A percentile compares a stretch with the other conserved stretches of the same genome.
Conservation (phyloP, 1,140 invertebrate species). For the Trachymyrmex septentrionalis region DNA sequence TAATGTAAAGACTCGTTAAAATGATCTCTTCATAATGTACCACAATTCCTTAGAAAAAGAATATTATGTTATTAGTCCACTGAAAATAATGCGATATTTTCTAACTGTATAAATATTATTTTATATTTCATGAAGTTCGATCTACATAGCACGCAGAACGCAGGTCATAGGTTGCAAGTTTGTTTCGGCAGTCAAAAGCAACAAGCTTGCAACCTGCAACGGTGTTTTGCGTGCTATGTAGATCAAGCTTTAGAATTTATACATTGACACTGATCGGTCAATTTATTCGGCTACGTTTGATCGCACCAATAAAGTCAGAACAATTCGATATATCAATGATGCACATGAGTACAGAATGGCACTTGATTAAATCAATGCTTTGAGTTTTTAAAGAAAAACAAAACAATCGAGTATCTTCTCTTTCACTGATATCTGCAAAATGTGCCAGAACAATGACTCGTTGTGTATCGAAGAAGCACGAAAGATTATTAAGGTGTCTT, state of each 20-base stretch:
- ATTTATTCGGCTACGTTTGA: slow-evolving; percentile 19
- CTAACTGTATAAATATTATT: background rate
- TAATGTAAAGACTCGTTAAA: slow-evolving; percentile 68
- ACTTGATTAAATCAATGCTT: slow-evolving; percentile 53
- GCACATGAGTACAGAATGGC: background rate
- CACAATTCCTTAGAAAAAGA: slow-evolving; percentile 58
- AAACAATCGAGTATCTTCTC: slow-evolving; percentile 16
- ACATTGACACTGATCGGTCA: background rate
- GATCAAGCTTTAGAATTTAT: slow-evolving; percentile 20
- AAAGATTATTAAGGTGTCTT: slow-evolving; percentile 5
- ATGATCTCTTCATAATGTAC: slow-evolving; percentile 53
- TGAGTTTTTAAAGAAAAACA: slow-evolving; percentile 5
- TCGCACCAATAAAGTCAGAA: slow-evolving; percentile 15
- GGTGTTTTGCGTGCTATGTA: too few relatives aligned
- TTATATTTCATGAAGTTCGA: too few relatives aligned
- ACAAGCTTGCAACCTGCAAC: too few relatives aligned
- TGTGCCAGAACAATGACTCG: slow-evolving; percentile 19
- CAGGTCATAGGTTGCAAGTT: too few relatives aligned
- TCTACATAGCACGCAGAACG: too few relatives aligned
- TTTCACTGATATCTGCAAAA: slow-evolving; percentile 15
- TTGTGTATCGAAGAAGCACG: background rate
- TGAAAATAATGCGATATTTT: background rate
- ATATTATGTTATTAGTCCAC: slow-evolving; percentile 42
- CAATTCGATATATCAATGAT: slow-evolving; percentile 26
- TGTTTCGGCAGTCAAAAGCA: too few relatives aligned